Evolutionary conservation across 2,113 vertebrate species (phyloP), one percentile per base, ranked within the genome.

Genomic region (Channa argus): DNA sequence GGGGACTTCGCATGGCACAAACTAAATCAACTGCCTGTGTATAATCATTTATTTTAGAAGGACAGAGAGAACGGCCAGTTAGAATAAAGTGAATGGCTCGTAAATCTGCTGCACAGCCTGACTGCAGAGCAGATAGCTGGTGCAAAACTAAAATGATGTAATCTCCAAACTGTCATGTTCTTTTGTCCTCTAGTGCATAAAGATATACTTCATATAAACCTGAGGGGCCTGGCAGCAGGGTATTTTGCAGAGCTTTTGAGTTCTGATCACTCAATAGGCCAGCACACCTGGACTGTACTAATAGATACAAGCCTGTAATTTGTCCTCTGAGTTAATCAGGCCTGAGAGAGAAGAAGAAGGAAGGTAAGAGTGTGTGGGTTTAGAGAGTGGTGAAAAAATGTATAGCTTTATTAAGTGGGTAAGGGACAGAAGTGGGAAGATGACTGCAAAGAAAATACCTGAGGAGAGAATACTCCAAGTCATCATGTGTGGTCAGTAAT

Each of bases 261-360:
- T 85, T 59, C 58, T 71, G 82, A 79, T 86, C 55, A 49, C 77
- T 87, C 85, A 71, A 84, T 87, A 87, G 85, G 79, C 71, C 71
- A 46, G 9, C 39, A 79, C 87, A 86, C 87, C 86, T 86, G 79
- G 85, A 91, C 49, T 67, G 58, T 63, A 67, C 80, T 91, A 88
- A 92, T 83, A 72, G 85, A 87, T 68, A 80, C 88, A 79, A 60
- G 79, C 60, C 74, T 86, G 86, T 77, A 90, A 89, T 91, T 86
- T 84, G 88, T 86, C 67, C 77, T 70, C 46, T 3, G 82, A 84
- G 88, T 89, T 89, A 89, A 92, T 91, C 86, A 88, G 74, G 13
- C 50, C 67, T 63, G 75, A 84, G 70, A 11, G 13, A 38, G 46
- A 52, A 43, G 41, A 67, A 68, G 55, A 3, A 9, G 12, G 8